phyloP scores from a whole-genome alignment of 2,888 invertebrate species.

The Matsumyia berberina region DNA sequence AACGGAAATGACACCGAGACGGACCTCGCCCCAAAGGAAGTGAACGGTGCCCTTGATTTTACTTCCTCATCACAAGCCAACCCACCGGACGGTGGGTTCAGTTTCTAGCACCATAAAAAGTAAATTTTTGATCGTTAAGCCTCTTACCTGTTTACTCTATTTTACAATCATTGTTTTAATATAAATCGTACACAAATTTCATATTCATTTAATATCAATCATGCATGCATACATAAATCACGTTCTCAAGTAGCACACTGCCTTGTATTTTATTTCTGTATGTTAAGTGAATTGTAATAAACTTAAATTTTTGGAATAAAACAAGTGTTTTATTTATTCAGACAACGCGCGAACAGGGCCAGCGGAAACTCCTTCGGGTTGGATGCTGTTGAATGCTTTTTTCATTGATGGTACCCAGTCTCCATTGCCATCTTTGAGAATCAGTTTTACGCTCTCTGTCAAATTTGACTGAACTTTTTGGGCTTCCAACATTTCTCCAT shows the following conservation, averaged over 20 bases:
- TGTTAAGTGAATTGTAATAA: constrained; percentile 41
- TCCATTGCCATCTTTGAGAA: constrained; percentile 71
- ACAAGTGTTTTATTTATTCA: background rate
- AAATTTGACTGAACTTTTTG: constrained; percentile 61
- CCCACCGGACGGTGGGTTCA: constrained; percentile 82
- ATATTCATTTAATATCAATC: constrained; percentile 33
- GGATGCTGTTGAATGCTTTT: constrained; percentile 65
- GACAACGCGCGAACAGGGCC: constrained; percentile 68
- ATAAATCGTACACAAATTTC: constrained; percentile 20
- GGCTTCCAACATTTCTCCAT: constrained; percentile 48
- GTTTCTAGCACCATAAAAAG: constrained; percentile 79
- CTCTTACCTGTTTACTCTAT: constrained; percentile 2
- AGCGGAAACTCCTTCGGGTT: constrained; percentile 41
- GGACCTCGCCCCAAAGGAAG: constrained; percentile 82
- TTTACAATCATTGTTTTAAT: constrained; percentile 20
- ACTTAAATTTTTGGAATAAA: constrained; percentile 12
- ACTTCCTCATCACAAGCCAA: constrained; percentile 79
- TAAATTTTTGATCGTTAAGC: background rate
- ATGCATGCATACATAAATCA: constrained; percentile 49
- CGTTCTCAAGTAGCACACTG: constrained; percentile 15
- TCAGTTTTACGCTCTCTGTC: constrained; percentile 56
- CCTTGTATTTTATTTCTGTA: constrained; percentile 29
- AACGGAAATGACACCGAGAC: constrained; percentile 80
- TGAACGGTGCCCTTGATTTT: constrained; percentile 82
- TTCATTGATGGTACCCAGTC: constrained; percentile 78